A percentile compares a stretch with the other conserved stretches of the same genome.
Conservation (phyloP, 2,797 vertebrate species). For the Meda fulgida region DNA sequence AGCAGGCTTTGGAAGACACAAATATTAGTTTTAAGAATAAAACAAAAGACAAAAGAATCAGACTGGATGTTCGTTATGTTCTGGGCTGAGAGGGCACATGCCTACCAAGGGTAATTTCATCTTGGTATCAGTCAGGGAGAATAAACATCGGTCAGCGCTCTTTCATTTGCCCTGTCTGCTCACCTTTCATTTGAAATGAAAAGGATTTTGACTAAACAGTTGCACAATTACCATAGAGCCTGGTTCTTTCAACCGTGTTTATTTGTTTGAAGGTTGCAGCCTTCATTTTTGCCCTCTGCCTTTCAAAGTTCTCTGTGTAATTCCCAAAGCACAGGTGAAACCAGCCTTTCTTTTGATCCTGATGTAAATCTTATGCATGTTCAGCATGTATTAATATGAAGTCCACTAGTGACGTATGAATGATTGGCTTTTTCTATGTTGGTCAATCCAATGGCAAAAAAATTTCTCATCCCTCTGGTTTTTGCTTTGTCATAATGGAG, state of each 20-base stretch:
- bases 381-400: constrained; percentile 15
- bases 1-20: background rate
- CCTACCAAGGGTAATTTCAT: constrained; percentile 10
- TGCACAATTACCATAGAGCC: background rate
- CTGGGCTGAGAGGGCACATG: constrained; percentile 1
- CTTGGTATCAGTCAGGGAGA: constrained; percentile 3
- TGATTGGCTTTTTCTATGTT: background rate
- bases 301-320: constrained; percentile 14
- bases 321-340: constrained; percentile 7
- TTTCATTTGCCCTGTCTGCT: constrained; percentile 20
- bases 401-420: background rate
- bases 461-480: background rate
- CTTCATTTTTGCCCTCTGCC: constrained; percentile 23
- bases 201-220: constrained; percentile 26
- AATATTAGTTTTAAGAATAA: constrained; percentile 14
- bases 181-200: constrained; percentile 31
- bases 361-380: constrained; percentile 6
- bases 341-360: background rate
- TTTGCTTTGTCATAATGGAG: background rate
- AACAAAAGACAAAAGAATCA: constrained; percentile 8
- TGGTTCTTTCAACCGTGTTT: constrained; percentile 28
- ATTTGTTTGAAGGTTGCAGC: constrained; percentile 35
- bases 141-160: constrained; percentile 27
- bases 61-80: background rate
- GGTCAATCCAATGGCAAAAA: background rate